A percentile compares a stretch with the other conserved stretches of the same genome.
Evolutionary conservation across 2,797 vertebrate species (phyloP).

Genomic region (Muraenolepis orangiensis): DNA sequence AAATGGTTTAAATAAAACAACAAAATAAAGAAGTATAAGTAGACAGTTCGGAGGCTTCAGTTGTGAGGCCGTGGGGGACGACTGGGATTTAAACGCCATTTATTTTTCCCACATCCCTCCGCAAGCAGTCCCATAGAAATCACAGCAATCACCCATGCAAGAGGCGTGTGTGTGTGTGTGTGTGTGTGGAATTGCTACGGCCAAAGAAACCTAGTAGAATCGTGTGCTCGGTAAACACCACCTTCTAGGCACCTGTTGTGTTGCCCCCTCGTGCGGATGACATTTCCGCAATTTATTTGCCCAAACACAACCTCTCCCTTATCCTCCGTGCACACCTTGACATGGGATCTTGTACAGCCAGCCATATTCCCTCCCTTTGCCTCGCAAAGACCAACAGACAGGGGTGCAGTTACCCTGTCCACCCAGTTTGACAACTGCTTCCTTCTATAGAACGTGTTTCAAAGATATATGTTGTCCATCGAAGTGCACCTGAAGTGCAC

Average conservation of each 20-base stretch:
- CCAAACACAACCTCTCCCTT: background rate
- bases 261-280: background rate
- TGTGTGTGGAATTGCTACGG: too few species aligned
- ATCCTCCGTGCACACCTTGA: background rate
- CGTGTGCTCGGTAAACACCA: background rate
- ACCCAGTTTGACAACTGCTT: background rate
- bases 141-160: too few species aligned
- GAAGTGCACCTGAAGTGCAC: background rate
- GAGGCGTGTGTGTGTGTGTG: too few species aligned
- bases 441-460: too few species aligned
- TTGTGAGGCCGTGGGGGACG: too few species aligned
- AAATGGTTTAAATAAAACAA: too few species aligned
- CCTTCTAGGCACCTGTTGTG: background rate
- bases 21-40: too few species aligned
- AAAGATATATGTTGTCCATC: too few species aligned
- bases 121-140: background rate
- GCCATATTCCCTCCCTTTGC: background rate
- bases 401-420: background rate
- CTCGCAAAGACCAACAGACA: background rate
- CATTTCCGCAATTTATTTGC: background rate
- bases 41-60: too few species aligned
- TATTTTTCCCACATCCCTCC: too few species aligned
- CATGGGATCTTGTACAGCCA: background rate
- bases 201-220: background rate
- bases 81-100: too few species aligned